These are phyloP conservation scores for Agrilus biguttatus DNA, from an alignment of 2,888 invertebrate species.

Conservation along the genomic window DNA sequence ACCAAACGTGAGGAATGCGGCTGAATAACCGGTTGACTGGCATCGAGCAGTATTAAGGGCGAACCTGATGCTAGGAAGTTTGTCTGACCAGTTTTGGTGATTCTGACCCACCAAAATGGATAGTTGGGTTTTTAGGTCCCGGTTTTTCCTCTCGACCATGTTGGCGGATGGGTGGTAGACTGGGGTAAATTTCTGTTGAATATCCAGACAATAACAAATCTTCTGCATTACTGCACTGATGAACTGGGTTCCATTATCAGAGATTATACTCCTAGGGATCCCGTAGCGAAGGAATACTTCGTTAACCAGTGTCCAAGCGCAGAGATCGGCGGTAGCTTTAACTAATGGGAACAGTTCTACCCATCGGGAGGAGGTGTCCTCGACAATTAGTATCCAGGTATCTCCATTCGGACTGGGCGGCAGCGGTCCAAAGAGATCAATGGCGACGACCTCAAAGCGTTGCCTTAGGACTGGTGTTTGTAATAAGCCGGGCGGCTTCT, in stretches of 20 bases:
- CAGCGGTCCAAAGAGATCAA: constrained; percentile 1
- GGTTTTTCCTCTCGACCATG: constrained; percentile 19
- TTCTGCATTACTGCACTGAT: constrained; percentile 20
- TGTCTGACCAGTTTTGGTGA: constrained; percentile 17
- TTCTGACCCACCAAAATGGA: constrained; percentile 16
- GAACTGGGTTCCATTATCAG: constrained; percentile 24
- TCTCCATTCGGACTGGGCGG: constrained; percentile 1
- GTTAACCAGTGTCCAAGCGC: constrained; percentile 11
- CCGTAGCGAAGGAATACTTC: constrained; percentile 20
- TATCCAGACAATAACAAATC: constrained; percentile 14
- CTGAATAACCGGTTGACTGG: constrained; percentile 16
- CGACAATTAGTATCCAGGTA: constrained; percentile 15
- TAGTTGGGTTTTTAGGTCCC: constrained; percentile 17
- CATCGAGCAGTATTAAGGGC: constrained; percentile 22
- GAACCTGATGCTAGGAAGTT: constrained; percentile 22
- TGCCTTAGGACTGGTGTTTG: constrained; percentile 1
- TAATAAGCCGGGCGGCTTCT: constrained; percentile 6
- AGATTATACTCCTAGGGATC: constrained; percentile 17
- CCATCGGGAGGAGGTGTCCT: constrained; percentile 16
- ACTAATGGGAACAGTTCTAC: constrained; percentile 12
- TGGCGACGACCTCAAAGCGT: constrained; percentile 1
- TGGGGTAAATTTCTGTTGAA: constrained; percentile 15
- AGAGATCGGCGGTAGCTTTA: background rate
- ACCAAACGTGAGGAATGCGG: constrained; percentile 22
- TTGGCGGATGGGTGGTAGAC: constrained; percentile 17